These are phyloP conservation scores for Ophiodon elongatus DNA, from an alignment of 2,113 vertebrate genomes.

Conservation along the genomic window DNA sequence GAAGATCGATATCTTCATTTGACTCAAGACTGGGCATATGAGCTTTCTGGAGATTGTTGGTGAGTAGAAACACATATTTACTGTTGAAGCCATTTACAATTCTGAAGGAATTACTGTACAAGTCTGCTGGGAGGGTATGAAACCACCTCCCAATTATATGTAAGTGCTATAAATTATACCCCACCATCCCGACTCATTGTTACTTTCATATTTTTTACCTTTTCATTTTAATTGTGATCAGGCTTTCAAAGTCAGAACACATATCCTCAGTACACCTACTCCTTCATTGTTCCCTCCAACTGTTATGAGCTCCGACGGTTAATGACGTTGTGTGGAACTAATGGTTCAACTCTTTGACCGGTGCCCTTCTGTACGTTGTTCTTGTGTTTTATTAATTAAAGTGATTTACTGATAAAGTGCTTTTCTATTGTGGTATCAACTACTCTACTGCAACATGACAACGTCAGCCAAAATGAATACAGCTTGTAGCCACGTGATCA, in stretches of 20 bases:
- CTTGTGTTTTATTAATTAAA: not conserved
- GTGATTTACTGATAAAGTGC: not conserved
- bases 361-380: not conserved
- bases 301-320: not conserved
- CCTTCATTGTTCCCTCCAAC: not conserved
- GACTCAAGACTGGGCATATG: not conserved
- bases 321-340: not conserved
- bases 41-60: slow-evolving; percentile 21
- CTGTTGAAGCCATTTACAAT: slow-evolving; percentile 43
- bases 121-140: no score
- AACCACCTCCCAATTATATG: slow-evolving; percentile 36
- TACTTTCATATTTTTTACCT: no score
- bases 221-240: slow-evolving; percentile 62
- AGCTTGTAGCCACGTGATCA: not conserved
- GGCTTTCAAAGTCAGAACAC: slow-evolving; percentile 40
- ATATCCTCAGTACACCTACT: slow-evolving; percentile 11
- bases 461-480: not conserved
- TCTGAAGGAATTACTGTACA: slow-evolving; percentile 25
- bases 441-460: not conserved
- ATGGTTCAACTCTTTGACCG: not conserved
- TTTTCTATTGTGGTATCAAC: not conserved
- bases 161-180: slow-evolving; percentile 60
- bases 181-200: slow-evolving; percentile 35
- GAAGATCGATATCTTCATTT: not conserved
- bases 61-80: slow-evolving; percentile 60